Evolutionary conservation across 2,888 invertebrate species (phyloP), one percentile per base, ranked within the genome.

Genomic region (Microdon myrmicae): DNA sequence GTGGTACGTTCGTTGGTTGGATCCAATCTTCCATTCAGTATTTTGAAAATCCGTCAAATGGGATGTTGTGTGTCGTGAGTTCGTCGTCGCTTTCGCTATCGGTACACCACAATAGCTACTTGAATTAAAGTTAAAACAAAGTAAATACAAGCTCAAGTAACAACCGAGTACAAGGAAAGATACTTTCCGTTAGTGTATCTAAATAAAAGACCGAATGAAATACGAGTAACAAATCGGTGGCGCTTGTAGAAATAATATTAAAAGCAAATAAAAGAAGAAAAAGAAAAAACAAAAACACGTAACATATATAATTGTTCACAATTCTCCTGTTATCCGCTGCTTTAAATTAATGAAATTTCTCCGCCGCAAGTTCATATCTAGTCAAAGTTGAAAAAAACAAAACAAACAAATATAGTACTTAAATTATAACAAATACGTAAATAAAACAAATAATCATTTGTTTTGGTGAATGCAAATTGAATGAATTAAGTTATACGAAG

Each of bases 381-480:
- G 70, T 69, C 69, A 70, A 59, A 53, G 67, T 61, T 68, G 55
- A 69, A 66, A 54, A 64, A 72, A 51, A 49, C 59, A 48, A 14
- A 59, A 59, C 16, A 61, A 55, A 48, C 56, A 48, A 38, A 51
- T 54, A 54, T 25, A 53, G 47, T 47, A 53, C 53, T 64, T 64
- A 49, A 67, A 59, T 68, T 23, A 44, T 13, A 41, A 39, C 56
- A 55, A 59, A 70, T 68, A 4, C 9, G 17, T 39, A 45, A 59
- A 67, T 19, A 31, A 49, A 23, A 23, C 26, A n/a, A 17, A n/a
- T 10, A 67, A 67, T 71, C 67, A 67, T 68, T 71, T 61, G 68
- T 22, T 38, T 38, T 12, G 13, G 8, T 20, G 31, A 38, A 25
- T 26, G 29, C 10, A 39, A 39, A 31, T 12, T 22, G 22, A 48